A percentile compares a stretch with the other conserved stretches of the same genome.
Conservation (phyloP, 2,888 invertebrate species). For the Hydropsyche betteni region DNA sequence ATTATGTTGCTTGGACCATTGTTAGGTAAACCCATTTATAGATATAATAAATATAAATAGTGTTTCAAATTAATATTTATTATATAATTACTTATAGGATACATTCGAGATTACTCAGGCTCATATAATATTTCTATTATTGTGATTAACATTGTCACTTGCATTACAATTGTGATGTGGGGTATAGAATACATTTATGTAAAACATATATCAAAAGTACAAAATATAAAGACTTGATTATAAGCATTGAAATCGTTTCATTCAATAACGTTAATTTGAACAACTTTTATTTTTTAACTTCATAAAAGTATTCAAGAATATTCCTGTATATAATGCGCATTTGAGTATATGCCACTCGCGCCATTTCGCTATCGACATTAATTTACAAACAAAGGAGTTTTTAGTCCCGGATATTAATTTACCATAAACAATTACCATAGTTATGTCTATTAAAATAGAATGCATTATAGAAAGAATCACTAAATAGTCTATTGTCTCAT, state of each 20-base stretch:
- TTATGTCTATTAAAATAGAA: background rate
- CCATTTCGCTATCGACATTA: background rate
- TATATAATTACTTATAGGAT: conserved; percentile 62
- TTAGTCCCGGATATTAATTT: background rate
- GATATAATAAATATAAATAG: conserved; percentile 8
- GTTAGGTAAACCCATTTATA: conserved; percentile 63
- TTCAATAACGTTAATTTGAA: too few species aligned
- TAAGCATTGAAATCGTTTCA: too few species aligned
- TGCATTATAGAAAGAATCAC: background rate
- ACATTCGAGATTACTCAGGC: conserved; percentile 69
- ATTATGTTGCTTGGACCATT: conserved; percentile 70
- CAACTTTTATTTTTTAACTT: too few species aligned
- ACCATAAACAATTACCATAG: background rate
- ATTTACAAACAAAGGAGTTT: conserved; percentile 23
- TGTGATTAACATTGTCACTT: conserved; percentile 69
- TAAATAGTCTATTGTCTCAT: background rate
- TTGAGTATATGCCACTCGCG: too few species aligned
- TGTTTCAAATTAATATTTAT: background rate
- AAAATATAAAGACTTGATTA: conserved; percentile 21
- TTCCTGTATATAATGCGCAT: too few species aligned
- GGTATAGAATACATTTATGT: conserved; percentile 62
- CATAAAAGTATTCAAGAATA: too few species aligned
- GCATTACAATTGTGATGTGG: conserved; percentile 70
- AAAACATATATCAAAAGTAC: conserved; percentile 33
- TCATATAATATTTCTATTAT: conserved; percentile 69